Conservation (phyloP, 1,140 invertebrate species). For the Drosophila aff. region DNA sequence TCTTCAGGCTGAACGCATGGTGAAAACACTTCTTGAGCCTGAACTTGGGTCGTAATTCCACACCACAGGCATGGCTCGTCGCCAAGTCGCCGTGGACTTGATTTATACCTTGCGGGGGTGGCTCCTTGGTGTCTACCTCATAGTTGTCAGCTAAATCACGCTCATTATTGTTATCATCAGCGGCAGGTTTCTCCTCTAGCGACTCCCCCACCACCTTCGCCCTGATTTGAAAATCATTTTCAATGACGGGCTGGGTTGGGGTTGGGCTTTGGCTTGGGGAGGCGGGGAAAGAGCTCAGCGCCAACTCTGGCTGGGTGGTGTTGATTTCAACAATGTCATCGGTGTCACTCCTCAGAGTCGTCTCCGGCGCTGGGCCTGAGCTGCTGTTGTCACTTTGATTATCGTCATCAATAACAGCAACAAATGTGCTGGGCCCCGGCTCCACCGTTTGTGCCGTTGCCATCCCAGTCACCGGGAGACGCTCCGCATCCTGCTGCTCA, state of each 20-base stretch:
- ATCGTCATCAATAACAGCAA: constrained; percentile 80
- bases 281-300: constrained; percentile 11
- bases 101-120: constrained; percentile 59
- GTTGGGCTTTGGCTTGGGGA: background rate
- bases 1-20: background rate
- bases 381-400: constrained; percentile 81
- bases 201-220: constrained; percentile 6
- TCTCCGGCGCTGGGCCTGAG: constrained; percentile 24
- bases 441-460: constrained; percentile 36
- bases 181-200: constrained; percentile 50
- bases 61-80: constrained; percentile 4
- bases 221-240: constrained; percentile 84
- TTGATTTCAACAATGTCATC: constrained; percentile 83
- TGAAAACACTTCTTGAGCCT: constrained; percentile 19
- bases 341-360: constrained; percentile 57
- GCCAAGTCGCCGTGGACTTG: constrained; percentile 34
- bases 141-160: constrained; percentile 81
- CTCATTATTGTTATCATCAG: constrained; percentile 83
- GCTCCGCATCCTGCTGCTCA: constrained; percentile 18
- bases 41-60: constrained; percentile 19
- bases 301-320: constrained; percentile 40
- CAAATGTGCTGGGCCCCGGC: constrained; percentile 54
- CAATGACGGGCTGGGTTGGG: constrained; percentile 47
- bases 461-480: constrained; percentile 24
- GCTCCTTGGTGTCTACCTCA: constrained; percentile 52